phyloP scores from a whole-genome alignment of 2,888 invertebrate genomes.

The Andrena bicolor region DNA sequence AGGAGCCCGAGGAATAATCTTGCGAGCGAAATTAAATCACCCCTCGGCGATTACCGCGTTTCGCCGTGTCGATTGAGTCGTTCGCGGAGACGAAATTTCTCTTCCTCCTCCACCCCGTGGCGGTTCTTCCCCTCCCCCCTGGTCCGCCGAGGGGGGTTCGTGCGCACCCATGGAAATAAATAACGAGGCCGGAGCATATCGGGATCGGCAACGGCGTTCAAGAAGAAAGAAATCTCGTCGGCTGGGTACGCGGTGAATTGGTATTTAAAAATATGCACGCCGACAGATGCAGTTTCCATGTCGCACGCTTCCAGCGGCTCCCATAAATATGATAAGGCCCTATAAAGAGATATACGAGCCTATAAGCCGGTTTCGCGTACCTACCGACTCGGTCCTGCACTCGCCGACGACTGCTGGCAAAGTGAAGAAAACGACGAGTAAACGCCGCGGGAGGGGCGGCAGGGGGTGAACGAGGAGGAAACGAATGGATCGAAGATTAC shows the following conservation, averaged over 20 bases:
- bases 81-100: constrained; percentile 12
- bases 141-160: neutral
- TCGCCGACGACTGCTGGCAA: constrained; percentile 24
- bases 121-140: neutral
- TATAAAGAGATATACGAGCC: constrained; percentile 79
- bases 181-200: constrained; percentile 33
- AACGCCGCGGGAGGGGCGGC: neutral
- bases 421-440: constrained; percentile 15
- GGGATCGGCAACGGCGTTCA: constrained; percentile 26
- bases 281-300: constrained; percentile 82
- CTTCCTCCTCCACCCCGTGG: neutral
- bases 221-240: constrained; percentile 28
- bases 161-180: constrained; percentile 16
- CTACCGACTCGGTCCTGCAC: constrained; percentile 31
- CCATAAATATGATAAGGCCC: constrained; percentile 82
- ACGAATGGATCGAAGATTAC: constrained; percentile 44
- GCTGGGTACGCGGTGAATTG: constrained; percentile 70
- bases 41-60: constrained; percentile 9
- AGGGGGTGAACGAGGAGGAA: neutral
- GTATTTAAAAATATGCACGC: constrained; percentile 83
- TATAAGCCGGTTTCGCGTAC: constrained; percentile 68
- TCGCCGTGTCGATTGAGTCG: constrained; percentile 42
- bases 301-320: constrained; percentile 77
- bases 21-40: constrained; percentile 36
- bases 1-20: constrained; percentile 13